Evolutionary conservation across 2,888 invertebrate genomes (phyloP), one percentile per base, ranked within the genome.

Genomic region (Amorpha juglandis): DNA sequence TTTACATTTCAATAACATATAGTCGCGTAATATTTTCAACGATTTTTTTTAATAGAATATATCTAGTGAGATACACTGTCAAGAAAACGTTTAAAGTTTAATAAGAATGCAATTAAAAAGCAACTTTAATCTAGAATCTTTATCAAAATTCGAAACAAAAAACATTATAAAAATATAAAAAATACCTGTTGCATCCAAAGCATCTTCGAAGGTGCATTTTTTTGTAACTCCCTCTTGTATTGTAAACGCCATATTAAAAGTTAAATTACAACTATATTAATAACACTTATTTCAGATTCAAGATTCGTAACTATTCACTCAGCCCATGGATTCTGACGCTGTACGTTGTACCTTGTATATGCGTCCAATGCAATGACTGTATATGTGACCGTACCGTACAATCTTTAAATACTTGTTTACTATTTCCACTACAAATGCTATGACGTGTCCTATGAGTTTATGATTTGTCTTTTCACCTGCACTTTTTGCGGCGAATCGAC

Each of bases 161-260:
- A 27, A 27, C 27, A 27, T 27, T 27, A 27, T 3, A 27, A 4
- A 12, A 9, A 42, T 42, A 62, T 19, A 42, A 2, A 16, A 21
- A 21, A 21, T 67, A 78, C 79, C 75, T 27, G 76, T 73, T 0
- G 70, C 42, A 69, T 79, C 74, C 48, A 80, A 52, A 0, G 79
- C 78, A n/a, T 72, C 70, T 62, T 82, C 81, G 21, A 76, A 80
- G 1, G 64, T 66, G 68, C 62, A 72, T 65, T 75, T 74, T 64
- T 74, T 69, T 8, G 50, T 27, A 0, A 7, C 9, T 45, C 35
- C 66, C 0, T 45, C 67, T 47, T 66, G 42, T 45, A 16, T 4
- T 35, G 55, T 16, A 4, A 55, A n/a, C 38, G 55, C 16, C 55
- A 55, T 55, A n/a, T 27, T 52, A 38, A 38, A 38, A 38, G 8